phyloP scores from a whole-genome alignment of 2,113 vertebrate genomes.

The Paradisaea rubra region DNA sequence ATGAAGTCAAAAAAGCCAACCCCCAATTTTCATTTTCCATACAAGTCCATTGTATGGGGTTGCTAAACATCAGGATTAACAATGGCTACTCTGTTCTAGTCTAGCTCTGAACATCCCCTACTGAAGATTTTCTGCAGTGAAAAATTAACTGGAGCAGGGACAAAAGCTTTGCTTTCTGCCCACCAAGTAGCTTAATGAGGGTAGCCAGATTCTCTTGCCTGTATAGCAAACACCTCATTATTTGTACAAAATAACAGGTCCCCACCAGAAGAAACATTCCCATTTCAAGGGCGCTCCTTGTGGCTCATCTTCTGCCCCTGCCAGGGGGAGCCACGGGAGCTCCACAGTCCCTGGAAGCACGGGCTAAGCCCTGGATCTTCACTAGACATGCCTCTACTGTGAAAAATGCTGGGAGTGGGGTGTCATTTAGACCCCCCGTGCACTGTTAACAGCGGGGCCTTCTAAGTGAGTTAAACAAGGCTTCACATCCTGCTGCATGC shows the following conservation, averaged over 20 bases:
- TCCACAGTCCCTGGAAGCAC: fast-evolving
- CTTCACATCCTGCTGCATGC: not conserved
- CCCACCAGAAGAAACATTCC: not conserved
- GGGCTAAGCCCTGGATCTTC: not conserved
- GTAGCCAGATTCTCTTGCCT: not conserved
- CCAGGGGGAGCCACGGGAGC: not conserved
- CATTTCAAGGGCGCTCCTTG: not conserved
- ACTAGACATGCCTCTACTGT: not conserved
- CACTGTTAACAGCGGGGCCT: not conserved
- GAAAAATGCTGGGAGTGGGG: not conserved
- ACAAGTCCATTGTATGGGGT: not conserved
- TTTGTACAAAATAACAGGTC: not conserved
- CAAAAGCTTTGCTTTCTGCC: not conserved
- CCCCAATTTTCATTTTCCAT: not conserved
- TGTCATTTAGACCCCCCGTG: too few species aligned
- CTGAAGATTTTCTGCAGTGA: not conserved
- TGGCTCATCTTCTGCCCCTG: not conserved
- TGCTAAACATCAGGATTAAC: not conserved
- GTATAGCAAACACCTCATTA: not conserved
- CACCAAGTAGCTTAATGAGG: not conserved
- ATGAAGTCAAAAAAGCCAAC: not conserved
- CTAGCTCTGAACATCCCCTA: not conserved
- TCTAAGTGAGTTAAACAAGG: not conserved
- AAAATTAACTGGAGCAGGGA: not conserved
- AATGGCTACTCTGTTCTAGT: not conserved